phyloP scores from a whole-genome alignment of 2,797 vertebrate genomes.

The Intellagama lesueurii region DNA sequence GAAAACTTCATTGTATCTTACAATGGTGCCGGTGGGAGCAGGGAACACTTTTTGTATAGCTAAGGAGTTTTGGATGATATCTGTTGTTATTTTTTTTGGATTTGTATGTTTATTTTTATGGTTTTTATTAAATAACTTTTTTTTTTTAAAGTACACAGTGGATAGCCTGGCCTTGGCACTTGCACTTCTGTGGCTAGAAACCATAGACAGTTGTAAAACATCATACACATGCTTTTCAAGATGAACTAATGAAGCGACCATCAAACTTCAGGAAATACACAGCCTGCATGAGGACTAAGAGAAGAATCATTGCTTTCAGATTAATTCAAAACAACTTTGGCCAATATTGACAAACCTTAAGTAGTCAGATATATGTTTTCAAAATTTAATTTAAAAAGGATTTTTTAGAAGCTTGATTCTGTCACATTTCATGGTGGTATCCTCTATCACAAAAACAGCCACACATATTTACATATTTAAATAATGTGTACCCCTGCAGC shows the following conservation, averaged over 20 bases:
- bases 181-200: background rate
- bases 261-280: background rate
- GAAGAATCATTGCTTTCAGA: background rate
- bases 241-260: background rate
- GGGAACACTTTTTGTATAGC: too few species aligned
- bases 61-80: too few species aligned
- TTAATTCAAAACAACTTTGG: background rate
- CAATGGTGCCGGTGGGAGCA: too few species aligned
- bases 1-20: too few species aligned
- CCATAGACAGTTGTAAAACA: background rate
- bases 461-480: background rate
- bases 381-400: background rate
- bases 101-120: too few species aligned
- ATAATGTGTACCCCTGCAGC: too few species aligned
- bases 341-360: background rate
- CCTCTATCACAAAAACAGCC: background rate
- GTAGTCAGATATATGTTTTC: background rate
- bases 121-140: too few species aligned
- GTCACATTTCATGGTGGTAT: fast-evolving
- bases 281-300: fast-evolving
- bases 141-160: too few species aligned
- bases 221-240: background rate
- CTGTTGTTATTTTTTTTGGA: too few species aligned
- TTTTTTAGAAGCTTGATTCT: background rate
- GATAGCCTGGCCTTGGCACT: background rate